Conservation (phyloP, 2,113 vertebrate species). For the Alligator sinensis region DNA sequence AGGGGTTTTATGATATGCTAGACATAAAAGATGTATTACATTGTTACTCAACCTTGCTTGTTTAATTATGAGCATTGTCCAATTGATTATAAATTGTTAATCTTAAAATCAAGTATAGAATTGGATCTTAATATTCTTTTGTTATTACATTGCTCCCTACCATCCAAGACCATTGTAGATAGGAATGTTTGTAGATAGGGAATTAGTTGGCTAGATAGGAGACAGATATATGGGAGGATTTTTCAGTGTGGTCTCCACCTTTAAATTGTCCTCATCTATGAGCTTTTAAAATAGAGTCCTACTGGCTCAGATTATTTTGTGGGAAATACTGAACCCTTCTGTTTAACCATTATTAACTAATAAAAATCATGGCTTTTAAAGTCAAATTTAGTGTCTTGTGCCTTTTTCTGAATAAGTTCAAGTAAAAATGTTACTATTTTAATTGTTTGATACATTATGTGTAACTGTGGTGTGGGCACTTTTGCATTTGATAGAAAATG, state of each 20-base stretch:
- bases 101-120: not conserved
- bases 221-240: not conserved
- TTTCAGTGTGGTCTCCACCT: not conserved
- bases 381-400: not conserved
- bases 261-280: not conserved
- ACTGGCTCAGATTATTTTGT: not conserved
- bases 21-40: not conserved
- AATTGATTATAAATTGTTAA: not conserved
- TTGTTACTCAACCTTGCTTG: not conserved
- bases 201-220: not conserved
- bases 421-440: rapidly evolving
- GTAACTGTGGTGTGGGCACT: rapidly evolving
- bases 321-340: not conserved
- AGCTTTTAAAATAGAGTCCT: not conserved
- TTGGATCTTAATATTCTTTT: not conserved
- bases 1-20: no score
- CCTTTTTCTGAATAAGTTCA: not conserved
- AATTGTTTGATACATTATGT: not conserved
- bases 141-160: not conserved
- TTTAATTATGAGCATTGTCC: not conserved
- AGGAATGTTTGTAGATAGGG: not conserved
- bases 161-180: no score
- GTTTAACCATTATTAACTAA: not conserved
- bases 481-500: not conserved
- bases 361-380: not conserved